Base-by-base conservation (phyloP, 2,797 vertebrate genomes). In the Chanos chanos region DNA sequence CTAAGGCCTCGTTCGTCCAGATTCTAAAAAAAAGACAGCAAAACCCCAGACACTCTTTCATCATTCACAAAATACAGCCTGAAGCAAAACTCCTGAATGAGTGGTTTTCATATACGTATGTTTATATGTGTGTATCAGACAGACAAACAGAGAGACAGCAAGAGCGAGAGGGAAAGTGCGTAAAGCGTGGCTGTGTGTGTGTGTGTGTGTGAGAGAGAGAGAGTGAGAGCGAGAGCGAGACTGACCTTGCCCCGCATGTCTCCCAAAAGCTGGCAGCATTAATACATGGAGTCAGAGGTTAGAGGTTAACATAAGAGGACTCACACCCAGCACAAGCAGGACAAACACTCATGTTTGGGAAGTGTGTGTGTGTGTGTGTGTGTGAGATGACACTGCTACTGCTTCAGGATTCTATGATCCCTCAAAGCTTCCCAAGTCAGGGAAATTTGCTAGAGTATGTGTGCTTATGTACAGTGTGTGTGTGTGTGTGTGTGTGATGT, bases 261-360 rank as follows among this genome's bases (percentile, higher is more conserved):
- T 94, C 96, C 95, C 92, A 98, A 94, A 87, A 98, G 94, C 95
- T 98, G 96, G 93, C 81, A 91, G 94, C 95, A 83, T 92, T 92
- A 86, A 92, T 89, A 77, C 82, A 73, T 86, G 77, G 80, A 65
- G 51, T 72, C 48, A 57, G 48, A 64, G 49, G 36, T 52, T 34
- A 30, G 56, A 52, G 41, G 51, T 53, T 10, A 51, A 68, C 31
- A 19, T 49, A 77, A 49, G 72, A 76, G 28, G 71, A 76, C 75
- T 85, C 83, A 86, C 76, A 83, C 47, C 75, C 74, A 70, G 61
- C 68, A 66, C 68, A 74, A 40, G 52, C 34, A 43, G 22, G 10
- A 39, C 18, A 64, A 28, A 33, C 39, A 48, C 24, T 5, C 15
- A 18, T 4, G 36, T 18, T 37, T 53, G 1, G 7, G 16, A 44